These are phyloP conservation scores for Gortyna flavago DNA, from an alignment of 2,888 invertebrate genomes.

Conservation along the genomic window DNA sequence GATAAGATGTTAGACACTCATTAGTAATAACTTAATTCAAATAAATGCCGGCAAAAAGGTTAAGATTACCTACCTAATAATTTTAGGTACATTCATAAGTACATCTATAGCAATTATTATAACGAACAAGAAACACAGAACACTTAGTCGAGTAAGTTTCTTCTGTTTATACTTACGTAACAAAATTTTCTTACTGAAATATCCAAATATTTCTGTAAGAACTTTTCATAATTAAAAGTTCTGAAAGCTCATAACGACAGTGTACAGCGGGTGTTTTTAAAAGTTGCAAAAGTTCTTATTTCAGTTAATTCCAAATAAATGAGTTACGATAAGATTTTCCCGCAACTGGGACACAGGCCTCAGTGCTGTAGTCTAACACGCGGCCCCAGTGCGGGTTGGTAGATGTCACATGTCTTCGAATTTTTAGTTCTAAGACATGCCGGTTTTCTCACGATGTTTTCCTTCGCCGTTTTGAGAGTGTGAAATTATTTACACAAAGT, in stretches of 20 bases:
- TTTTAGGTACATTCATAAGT: not conserved
- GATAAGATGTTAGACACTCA: not conserved
- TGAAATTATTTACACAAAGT: not conserved
- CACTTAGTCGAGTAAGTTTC: not conserved
- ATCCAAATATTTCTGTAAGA: not conserved
- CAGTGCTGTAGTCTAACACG: too few relatives aligned
- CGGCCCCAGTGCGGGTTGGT: too few relatives aligned
- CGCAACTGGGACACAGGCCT: too few relatives aligned
- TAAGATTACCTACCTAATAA: not conserved
- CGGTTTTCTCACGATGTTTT: not conserved
- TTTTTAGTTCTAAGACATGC: too few relatives aligned
- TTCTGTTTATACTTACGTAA: not conserved
- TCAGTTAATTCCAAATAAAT: not conserved
- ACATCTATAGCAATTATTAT: not conserved
- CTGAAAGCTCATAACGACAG: not conserved
- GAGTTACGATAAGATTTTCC: too few relatives aligned
- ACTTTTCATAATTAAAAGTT: too few relatives aligned
- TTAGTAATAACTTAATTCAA: not conserved
- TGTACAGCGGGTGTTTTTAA: not conserved
- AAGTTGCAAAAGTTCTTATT: not conserved
- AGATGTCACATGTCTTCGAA: too few relatives aligned
- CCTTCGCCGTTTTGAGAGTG: not conserved
- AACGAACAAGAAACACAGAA: not conserved
- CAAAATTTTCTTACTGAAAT: too few relatives aligned
- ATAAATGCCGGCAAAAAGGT: too few relatives aligned